phyloP scores from a whole-genome alignment of 37 sponge, comb jelly and placozoan genomes.

The Cladorhizidae sp. region DNA sequence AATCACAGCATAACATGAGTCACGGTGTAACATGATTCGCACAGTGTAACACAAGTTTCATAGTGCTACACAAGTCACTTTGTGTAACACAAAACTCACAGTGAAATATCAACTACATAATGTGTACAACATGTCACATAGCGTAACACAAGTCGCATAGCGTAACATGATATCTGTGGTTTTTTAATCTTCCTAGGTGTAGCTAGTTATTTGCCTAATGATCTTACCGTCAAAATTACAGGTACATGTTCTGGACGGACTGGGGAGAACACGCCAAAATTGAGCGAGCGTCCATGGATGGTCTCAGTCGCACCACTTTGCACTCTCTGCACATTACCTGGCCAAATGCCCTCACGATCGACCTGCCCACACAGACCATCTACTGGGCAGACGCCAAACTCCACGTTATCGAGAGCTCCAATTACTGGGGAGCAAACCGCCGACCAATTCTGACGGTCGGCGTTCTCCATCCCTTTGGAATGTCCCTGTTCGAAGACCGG shows the following conservation, averaged over 20 bases:
- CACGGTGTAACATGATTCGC: no score
- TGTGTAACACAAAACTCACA: no score
- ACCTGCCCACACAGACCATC: constrained; percentile 61
- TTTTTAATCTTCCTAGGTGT: no score
- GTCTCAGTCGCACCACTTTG: constrained; percentile 7
- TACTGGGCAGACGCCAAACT: constrained; percentile 85
- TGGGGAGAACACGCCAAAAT: constrained; percentile 58
- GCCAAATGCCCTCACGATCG: constrained; percentile 77
- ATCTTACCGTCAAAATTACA: no score
- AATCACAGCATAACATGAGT: no score
- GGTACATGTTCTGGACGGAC: constrained; percentile 49
- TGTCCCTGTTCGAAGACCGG: constrained; percentile 62
- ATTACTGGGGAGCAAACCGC: constrained; percentile 49
- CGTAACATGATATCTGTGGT: no score
- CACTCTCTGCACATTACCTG: constrained; percentile 20
- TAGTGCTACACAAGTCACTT: no score
- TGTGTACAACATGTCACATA: no score
- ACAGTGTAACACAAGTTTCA: no score
- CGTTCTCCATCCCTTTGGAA: constrained; percentile 67
- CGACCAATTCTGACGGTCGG: constrained; percentile 18
- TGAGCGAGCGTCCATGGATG: constrained; percentile 69
- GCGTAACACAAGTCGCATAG: no score
- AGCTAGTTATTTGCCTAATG: no score
- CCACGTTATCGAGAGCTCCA: constrained; percentile 54
- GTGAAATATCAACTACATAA: no score